A percentile compares a stretch with the other conserved stretches of the same genome.
These are phyloP conservation scores for Agonum fuliginosum DNA, from an alignment of 2,888 invertebrate genomes.

Conservation along the genomic window DNA sequence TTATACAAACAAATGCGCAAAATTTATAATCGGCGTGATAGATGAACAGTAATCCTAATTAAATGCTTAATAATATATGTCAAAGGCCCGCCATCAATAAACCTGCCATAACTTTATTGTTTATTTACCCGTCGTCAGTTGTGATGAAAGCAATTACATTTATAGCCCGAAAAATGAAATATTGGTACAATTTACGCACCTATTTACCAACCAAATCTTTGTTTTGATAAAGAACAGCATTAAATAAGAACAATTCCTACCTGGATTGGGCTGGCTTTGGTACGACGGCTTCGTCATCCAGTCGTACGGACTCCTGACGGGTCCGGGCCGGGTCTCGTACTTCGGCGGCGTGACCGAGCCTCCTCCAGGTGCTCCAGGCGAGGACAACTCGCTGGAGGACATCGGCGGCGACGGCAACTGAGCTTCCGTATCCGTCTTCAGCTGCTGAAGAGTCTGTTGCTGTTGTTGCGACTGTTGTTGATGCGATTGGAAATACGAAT, in stretches of 20 bases:
- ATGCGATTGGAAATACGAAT: conserved; percentile 73
- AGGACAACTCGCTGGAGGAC: conserved; percentile 78
- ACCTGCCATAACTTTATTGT: conserved; percentile 43
- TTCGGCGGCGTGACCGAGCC: conserved; percentile 70
- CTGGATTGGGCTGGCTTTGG: conserved; percentile 89
- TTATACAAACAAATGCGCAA: neutral
- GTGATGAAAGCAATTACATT: conserved; percentile 17
- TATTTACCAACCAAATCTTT: neutral
- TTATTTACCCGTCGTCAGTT: conserved; percentile 41
- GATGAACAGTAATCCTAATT: neutral
- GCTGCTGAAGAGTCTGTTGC: conserved; percentile 63
- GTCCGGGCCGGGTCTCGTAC: conserved; percentile 77
- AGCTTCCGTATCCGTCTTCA: conserved; percentile 67
- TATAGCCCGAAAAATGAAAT: conserved; percentile 34
- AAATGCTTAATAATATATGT: neutral
- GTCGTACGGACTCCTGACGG: conserved; percentile 88
- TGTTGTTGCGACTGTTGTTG: conserved; percentile 71
- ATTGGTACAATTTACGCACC: neutral
- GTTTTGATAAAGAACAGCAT: neutral
- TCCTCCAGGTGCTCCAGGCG: conserved; percentile 73
- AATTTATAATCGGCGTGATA: neutral
- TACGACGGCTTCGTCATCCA: conserved; percentile 95
- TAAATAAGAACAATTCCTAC: conserved; percentile 73
- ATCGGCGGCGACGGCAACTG: conserved; percentile 77
- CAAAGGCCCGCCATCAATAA: conserved; percentile 6